Evolutionary conservation across 2,888 invertebrate species (phyloP).

Genomic region (Monoplex corrugatus): DNA sequence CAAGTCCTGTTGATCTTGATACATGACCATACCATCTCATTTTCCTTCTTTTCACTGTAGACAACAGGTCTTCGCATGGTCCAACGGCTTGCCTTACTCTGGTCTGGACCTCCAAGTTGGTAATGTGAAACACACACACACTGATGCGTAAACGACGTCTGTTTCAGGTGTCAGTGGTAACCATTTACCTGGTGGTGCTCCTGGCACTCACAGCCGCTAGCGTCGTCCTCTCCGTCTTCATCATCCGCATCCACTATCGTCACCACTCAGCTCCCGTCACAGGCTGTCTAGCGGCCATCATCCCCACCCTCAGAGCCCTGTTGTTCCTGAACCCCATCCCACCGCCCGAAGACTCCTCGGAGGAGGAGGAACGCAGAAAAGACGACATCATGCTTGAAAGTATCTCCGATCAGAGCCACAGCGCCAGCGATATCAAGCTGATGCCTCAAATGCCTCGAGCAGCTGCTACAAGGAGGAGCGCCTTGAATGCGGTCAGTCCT

Average conservation of each 20-base stretch:
- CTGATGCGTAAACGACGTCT: too few species aligned
- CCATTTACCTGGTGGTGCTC: conserved; percentile 47
- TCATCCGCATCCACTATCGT: conserved; percentile 51
- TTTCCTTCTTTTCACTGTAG: too few species aligned
- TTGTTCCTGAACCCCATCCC: conserved; percentile 23
- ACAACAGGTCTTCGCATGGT: too few species aligned
- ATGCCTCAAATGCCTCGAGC: neutral
- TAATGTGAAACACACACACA: too few species aligned
- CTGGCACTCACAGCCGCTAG: conserved; percentile 49
- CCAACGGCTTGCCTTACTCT: too few species aligned
- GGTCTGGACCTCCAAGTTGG: too few species aligned
- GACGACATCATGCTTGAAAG: neutral
- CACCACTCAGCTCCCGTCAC: conserved; percentile 39
- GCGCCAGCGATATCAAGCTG: neutral
- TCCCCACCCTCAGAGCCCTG: conserved; percentile 5
- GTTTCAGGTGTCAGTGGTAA: conserved; percentile 52
- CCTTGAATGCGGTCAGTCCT: neutral
- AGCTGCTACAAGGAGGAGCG: neutral
- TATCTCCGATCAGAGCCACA: neutral
- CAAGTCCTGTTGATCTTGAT: too few species aligned
- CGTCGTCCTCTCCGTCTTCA: conserved; percentile 49
- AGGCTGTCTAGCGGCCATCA: neutral
- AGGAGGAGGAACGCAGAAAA: neutral
- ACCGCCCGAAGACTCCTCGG: neutral
- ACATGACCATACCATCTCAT: too few species aligned